These are phyloP conservation scores for Aplysia californica DNA, from an alignment of 1,140 invertebrate genomes.

Conservation along the genomic window DNA sequence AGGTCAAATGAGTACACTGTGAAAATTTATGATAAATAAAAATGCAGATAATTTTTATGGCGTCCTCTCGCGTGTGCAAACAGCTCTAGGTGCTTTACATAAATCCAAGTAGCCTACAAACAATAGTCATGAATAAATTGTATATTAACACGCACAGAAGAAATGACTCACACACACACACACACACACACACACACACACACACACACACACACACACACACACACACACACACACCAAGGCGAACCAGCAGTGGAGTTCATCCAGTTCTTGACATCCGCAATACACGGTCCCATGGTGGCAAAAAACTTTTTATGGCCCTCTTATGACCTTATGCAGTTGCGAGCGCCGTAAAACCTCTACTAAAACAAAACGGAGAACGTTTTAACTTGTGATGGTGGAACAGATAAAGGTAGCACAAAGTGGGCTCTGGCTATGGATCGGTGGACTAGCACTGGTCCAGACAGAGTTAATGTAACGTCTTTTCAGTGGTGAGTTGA, in stretches of 20 bases:
- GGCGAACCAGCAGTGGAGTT: not conserved
- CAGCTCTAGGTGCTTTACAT: no score
- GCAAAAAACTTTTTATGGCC: not conserved
- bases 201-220: not conserved
- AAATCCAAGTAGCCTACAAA: no score
- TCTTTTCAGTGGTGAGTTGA: not conserved
- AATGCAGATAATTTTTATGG: no score
- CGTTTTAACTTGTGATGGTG: not conserved
- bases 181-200: not conserved
- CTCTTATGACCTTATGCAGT: no score
- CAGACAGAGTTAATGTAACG: not conserved
- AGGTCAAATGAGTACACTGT: no score
- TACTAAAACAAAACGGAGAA: no score
- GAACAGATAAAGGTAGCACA: not conserved
- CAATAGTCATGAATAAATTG: no score
- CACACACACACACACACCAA: not conserved
- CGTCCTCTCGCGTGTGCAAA: no score
- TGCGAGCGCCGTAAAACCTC: no score
- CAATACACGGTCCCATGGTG: not conserved
- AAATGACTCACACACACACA: not conserved
- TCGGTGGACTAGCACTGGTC: not conserved
- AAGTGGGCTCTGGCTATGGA: not conserved
- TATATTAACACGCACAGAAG: not conserved
- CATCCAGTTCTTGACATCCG: not conserved
- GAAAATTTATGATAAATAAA: no score